Base-by-base conservation (phyloP, 2,888 invertebrate genomes). In the Prenolepis imparis region DNA sequence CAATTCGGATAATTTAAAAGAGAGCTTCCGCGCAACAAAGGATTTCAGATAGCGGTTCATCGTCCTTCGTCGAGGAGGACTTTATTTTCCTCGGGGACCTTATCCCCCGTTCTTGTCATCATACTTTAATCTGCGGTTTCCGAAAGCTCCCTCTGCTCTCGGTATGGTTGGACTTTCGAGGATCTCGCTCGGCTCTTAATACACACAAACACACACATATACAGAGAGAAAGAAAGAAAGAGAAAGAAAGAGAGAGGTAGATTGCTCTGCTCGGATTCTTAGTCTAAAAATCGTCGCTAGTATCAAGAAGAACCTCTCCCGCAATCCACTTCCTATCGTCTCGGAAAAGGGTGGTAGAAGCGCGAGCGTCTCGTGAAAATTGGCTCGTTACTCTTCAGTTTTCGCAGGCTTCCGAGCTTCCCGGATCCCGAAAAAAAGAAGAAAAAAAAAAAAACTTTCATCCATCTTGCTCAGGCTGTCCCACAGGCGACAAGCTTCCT, bases 321-420 rank as follows among this genome's bases (percentile, higher is more conserved):
- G 39, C 77, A 32, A 67, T 67, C 41, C 55, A 52, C 24, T 39
- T 21, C 18, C 44, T 24, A 24, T 24, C 59, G 44, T 36, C 21
- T 24, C 8, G 32, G 44, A 61, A 61, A 24, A 44, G 21, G 68
- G n/a, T 64, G 61, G 59, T 77, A 61, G 61, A 68, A 55, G 52
- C 55, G 86, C 57, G 84, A 83, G 84, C 68, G 75, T 74, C 87
- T 83, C 82, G 59, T 73, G 86, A 86, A 89, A 89, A 90, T 90
- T 90, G 89, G 88, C 89, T 90, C 85, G 89, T 90, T 90, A 88
- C 87, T 87, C 89, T 87, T 70, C 77, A 88, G 87, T 87, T 90
- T 90, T 90, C 89, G 81, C 83, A 64, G 77, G 39, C 67, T 77
- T 44, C 36, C 86, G 84, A 86, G 82, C 88, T 87, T 84, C 83